These are phyloP conservation scores for Coptodon rendalli DNA, from an alignment of 2,113 vertebrate genomes.

Conservation along the genomic window DNA sequence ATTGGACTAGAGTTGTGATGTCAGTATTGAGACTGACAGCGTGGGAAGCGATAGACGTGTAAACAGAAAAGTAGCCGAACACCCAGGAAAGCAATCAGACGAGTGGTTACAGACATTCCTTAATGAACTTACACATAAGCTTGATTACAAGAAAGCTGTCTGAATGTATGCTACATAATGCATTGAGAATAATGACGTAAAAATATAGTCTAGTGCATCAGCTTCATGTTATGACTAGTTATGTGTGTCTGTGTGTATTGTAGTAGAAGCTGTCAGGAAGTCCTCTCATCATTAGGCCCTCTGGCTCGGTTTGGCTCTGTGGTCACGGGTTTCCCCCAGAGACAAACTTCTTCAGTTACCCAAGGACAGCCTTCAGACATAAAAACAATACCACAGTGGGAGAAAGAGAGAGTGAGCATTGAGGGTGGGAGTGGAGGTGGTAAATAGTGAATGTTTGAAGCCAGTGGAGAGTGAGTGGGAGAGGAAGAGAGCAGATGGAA, in stretches of 20 bases:
- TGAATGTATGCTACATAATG: neutral
- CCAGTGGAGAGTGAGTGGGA: conserved; percentile 26
- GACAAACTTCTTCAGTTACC: conserved; percentile 53
- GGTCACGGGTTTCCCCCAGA: conserved; percentile 52
- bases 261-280: conserved; percentile 44
- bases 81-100: neutral
- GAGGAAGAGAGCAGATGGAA: conserved; percentile 52
- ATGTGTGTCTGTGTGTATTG: neutral
- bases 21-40: neutral
- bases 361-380: conserved; percentile 73
- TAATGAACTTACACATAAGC: neutral
- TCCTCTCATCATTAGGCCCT: conserved; percentile 66
- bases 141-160: neutral
- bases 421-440: conserved; percentile 15
- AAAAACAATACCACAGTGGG: conserved; percentile 62
- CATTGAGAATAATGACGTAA: neutral
- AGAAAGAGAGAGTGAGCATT: neutral
- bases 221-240: neutral
- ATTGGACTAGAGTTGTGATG: neutral
- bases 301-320: conserved; percentile 33
- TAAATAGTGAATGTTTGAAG: conserved; percentile 41
- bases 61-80: neutral
- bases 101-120: neutral
- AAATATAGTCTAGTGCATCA: neutral
- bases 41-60: neutral